Base-by-base conservation (phyloP, 2,797 vertebrate species). In the Enoplosus armatus region DNA sequence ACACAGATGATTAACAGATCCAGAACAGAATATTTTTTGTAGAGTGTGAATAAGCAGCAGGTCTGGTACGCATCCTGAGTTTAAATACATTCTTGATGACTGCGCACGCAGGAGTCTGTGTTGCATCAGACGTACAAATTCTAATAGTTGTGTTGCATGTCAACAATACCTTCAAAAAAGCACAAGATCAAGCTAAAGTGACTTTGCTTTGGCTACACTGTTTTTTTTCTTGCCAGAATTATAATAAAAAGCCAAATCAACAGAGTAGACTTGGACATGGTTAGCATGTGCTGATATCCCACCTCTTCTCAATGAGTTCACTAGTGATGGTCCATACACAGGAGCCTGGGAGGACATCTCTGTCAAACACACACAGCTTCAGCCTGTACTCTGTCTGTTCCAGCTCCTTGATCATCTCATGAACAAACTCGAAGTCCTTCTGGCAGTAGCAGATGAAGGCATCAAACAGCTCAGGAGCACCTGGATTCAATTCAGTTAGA, bases 391-490 rank as follows among this genome's bases (percentile, higher is more conserved):
- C 89, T 0, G 96, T 96, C 90, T 99, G 96, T 45, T 99, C 98
- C 93, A 99, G 90, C 90, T 98, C 94, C 56, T 75, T 94, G 92
- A 99, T 99, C 97, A 99, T 99, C 87, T 98, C 96, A 4, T 96
- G 94, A 43, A 99, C 98, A 83, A 99, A 99, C 26, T 92, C 72
- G 3, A 99, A 95, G 92, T 99, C 98, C 0, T 90, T 96, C 72
- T 96, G 90, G 92, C 98, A 99, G 95, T 99, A 99, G 93, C 98
- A 99, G 93, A 99, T 98, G 92, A 99, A 99, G 73, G 98, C 98
- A 50, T 99, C 98, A 8, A 99, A 99, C 69, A 88, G 56, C 91
- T 99, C 98, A 0, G 97, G 97, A n/a, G 80, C 39, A 0, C 90
- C 92, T 86, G 96, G 94, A 92, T 29, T 35, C 22, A 80, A 56